phyloP scores from a whole-genome alignment of 1,140 invertebrate species.

The Drosophila neocordata region DNA sequence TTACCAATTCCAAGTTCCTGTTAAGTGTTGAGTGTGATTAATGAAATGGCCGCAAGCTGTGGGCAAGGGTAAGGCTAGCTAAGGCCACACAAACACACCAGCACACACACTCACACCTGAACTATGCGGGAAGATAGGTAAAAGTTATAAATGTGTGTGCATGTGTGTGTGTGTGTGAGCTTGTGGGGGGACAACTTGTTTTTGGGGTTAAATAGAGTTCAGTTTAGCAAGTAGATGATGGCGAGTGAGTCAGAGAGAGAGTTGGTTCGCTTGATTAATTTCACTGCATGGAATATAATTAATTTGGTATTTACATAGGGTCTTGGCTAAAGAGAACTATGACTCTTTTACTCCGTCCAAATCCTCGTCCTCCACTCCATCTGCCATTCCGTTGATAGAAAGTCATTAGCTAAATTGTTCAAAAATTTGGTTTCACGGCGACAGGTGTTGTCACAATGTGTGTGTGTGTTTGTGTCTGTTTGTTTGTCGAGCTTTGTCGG shows the following conservation, averaged over 20 bases:
- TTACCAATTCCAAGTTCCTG: constrained; percentile 36
- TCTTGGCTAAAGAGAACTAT: neutral
- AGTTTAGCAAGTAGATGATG: constrained; percentile 50
- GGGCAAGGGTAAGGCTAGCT: constrained; percentile 25
- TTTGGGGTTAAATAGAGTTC: constrained; percentile 77
- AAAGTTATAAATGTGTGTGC: neutral
- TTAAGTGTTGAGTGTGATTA: constrained; percentile 77
- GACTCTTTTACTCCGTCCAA: neutral
- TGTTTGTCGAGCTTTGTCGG: neutral
- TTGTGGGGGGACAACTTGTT: constrained; percentile 45
- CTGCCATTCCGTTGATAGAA: constrained; percentile 8
- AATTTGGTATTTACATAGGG: constrained; percentile 68
- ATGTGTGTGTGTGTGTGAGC: neutral
- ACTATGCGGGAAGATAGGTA: neutral
- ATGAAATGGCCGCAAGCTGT: constrained; percentile 68
- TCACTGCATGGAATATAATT: constrained; percentile 78
- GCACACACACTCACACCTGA: constrained; percentile 38
- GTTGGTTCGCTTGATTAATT: constrained; percentile 73
- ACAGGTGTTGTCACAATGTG: constrained; percentile 67
- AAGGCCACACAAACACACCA: neutral
- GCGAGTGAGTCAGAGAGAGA: neutral
- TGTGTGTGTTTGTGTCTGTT: constrained; percentile 21
- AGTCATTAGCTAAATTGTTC: constrained; percentile 78
- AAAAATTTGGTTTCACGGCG: constrained; percentile 58
- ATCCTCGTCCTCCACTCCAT: neutral